Evolutionary conservation across 1,140 invertebrate species (phyloP), one percentile per base, ranked within the genome.

Genomic region (Formica selysi): DNA sequence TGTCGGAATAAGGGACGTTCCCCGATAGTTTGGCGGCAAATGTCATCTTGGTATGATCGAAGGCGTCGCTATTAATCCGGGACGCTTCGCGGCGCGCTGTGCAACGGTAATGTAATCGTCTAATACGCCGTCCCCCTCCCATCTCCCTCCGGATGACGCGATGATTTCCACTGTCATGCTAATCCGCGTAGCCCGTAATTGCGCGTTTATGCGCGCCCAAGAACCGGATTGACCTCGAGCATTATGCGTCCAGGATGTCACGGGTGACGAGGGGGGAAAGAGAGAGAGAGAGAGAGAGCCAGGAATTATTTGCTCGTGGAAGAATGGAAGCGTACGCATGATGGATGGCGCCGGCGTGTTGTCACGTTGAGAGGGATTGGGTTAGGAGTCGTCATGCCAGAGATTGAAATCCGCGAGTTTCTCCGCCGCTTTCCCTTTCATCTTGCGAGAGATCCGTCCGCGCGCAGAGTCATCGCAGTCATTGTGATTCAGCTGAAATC

Each of bases 401-500:
- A 54, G 85, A 87, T 70, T 61, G 79, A 87, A 89, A 90, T 87
- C 70, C 85, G 44, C 62, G 51, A 71, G 54, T 48, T 26, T 65
- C 51, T 51, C 64, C 67, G 5, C 16, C 51, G 59, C 54, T 79
- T 65, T 86, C 54, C 29, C 19, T 76, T 32, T 64, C 32, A 59
- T 74, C 67, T 36, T 19, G 19, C 57, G 4, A 19, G 22, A 41
- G 7, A 32, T 32, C 48, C 48, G 16, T 1, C 13, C 48, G 48
- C 16, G 16, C 7, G 26, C 70, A 4, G 26, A 26, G 54, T 61
- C 32, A 29, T 41, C 19, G 48, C 38, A 79, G 85, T 90, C 89
- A 89, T 85, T 89, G 36, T 90, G 88, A 90, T 90, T 90, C 89
- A 87, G 89, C 89, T 89, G 79, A 90, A 89, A 85, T 89, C 85